Base-by-base conservation (phyloP, 1,140 invertebrate species). In the Drosophila obscura region DNA sequence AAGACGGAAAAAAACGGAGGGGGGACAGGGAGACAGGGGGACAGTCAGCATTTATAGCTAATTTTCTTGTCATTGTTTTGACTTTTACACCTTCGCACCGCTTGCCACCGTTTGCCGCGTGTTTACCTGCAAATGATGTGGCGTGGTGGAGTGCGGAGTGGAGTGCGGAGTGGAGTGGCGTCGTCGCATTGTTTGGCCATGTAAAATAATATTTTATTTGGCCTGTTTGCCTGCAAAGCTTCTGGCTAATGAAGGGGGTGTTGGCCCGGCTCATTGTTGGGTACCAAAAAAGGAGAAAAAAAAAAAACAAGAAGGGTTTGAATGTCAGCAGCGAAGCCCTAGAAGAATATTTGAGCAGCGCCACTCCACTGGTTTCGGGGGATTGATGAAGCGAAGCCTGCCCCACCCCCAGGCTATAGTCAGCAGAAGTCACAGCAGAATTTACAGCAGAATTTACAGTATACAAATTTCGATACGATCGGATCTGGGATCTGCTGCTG, bases 171-270 rank as follows among this genome's bases (percentile, higher is more conserved):
- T 26, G 6, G 28, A 19, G 19, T 7, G 28, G 28, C 28, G 62
- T 55, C 75, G 62, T 55, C 61, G 62, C 62, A 63, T 78, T 83
- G 76, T 83, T 83, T 84, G 80, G 61, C 61, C 72, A 58, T 84
- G 80, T 84, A 83, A 80, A 83, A 83, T 84, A 83, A 84, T 84
- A 80, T 83, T 83, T 61, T 66, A 60, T 80, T 76, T 80, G 71
- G 55, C 44, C 50, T 75, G 77, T 74, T 76, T 73, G 69, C 49
- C 57, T 49, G 72, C 52, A 60, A 65, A 57, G 39, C 56, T 61
- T 11, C 9, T 48, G 80, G 65, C 75, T 82, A 79, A 82, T 75
- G 80, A 79, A 82, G 75, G 73, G 62, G 48, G 46, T 28, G 39
- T 0, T 19, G 11, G 24, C 39, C 45, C 5, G 46, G 46, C 19